Conservation (phyloP, 92 coral and sea anemone genomes). For the Actinernus sp. region DNA sequence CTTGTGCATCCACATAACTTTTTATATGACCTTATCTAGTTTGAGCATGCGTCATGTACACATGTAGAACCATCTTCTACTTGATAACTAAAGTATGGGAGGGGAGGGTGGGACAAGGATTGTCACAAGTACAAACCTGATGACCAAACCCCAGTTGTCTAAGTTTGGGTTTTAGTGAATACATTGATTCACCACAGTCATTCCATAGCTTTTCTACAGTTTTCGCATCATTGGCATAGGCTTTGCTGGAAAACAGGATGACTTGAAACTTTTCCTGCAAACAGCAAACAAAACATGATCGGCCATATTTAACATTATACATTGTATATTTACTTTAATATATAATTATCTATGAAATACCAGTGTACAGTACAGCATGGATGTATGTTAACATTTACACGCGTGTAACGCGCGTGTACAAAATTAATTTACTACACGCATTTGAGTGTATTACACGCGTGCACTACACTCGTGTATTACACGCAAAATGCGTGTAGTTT, state of each 20-base stretch:
- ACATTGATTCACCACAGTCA: constrained; percentile 75
- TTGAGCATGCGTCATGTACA: not conserved
- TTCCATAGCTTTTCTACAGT: constrained; percentile 76
- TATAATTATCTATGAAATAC: too few relatives aligned
- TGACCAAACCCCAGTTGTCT: constrained; percentile 93
- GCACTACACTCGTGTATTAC: too few relatives aligned
- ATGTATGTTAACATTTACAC: too few relatives aligned
- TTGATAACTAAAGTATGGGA: too few relatives aligned
- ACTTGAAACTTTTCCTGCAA: constrained; percentile 77
- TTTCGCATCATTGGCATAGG: constrained; percentile 72
- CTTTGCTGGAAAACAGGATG: constrained; percentile 76
- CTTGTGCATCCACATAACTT: too few relatives aligned
- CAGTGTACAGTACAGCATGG: too few relatives aligned
- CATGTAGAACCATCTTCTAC: not conserved
- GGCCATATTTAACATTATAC: too few relatives aligned
- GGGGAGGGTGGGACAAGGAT: not conserved
- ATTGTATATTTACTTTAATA: too few relatives aligned
- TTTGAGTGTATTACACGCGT: too few relatives aligned
- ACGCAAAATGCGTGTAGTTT: too few relatives aligned
- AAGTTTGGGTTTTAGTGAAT: constrained; percentile 65
- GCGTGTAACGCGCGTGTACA: too few relatives aligned
- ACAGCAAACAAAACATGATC: not conserved
- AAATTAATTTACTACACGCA: too few relatives aligned
- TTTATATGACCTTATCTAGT: not conserved
- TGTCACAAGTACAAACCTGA: constrained; percentile 62